phyloP scores from a whole-genome alignment of 2,797 vertebrate genomes.

The Oreochromis grahami region DNA sequence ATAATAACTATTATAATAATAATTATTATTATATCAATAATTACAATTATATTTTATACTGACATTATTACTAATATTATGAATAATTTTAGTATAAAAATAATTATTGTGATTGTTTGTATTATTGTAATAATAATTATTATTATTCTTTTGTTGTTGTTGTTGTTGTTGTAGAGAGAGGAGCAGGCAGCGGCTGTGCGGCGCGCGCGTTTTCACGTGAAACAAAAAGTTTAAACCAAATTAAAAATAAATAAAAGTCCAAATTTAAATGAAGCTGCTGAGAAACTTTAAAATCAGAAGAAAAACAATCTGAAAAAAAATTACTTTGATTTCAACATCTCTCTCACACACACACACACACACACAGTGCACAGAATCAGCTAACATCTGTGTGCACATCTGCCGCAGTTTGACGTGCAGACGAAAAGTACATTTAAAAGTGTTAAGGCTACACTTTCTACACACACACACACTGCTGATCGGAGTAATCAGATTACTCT shows the following conservation, averaged over 20 bases:
- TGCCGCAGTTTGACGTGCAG: neutral
- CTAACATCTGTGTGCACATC: neutral
- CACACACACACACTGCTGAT: neutral
- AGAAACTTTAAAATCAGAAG: neutral
- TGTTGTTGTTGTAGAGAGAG: neutral
- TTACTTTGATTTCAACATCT: neutral
- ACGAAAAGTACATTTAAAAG: neutral
- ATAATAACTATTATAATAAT: neutral
- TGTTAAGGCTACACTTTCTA: neutral
- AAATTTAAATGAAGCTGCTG: neutral
- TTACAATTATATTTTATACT: neutral
- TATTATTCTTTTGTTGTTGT: neutral
- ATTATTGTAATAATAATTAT: neutral
- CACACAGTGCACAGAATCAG: neutral
- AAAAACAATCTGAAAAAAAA: neutral
- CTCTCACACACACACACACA: neutral
- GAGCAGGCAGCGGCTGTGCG: neutral
- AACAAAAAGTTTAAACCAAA: neutral
- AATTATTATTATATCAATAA: rapidly evolving
- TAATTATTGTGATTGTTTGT: neutral
- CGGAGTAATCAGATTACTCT: neutral
- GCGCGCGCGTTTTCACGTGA: neutral
- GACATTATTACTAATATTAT: neutral
- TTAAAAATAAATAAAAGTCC: neutral
- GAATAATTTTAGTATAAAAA: neutral